Base-by-base conservation (phyloP, 2,888 invertebrate genomes). In the Minunthozetes semirufus region DNA sequence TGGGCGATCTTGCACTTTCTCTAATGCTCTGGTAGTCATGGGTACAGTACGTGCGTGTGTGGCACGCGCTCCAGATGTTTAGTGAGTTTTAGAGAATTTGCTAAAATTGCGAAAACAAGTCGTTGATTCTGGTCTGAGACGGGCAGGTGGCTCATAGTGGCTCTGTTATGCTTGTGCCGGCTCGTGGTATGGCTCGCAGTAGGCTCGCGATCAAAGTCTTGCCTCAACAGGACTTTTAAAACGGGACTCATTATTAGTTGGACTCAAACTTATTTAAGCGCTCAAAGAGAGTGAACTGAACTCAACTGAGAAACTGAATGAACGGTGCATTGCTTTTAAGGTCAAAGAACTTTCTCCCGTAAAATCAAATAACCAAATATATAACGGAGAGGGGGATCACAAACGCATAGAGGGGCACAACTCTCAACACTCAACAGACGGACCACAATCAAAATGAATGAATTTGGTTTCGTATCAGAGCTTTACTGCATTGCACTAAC, bases 41-140 rank as follows among this genome's bases (percentile, higher is more conserved):
- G 48, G 5, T 11, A 48, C 48, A 38, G 66, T 42, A 70, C 70
- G 70, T 70, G 70, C 70, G 70, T 70, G 70, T 48, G 70, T 48
- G 70, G 70, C 70, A 70, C 70, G 70, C 70, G 70, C 70, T 70
- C 70, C 70, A 70, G 70, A 70, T 70, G 70, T 70, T 70, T 48
- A 70, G 70, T 70, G 42, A 68, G 46, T 38, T 46, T n/a, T 22
- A 68, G 46, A 13, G 68, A 68, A 68, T 68, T 68, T 70, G 17
- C 25, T 2, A 48, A 42, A 59, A 48, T 70, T 70, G 70, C 25
- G 25, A 70, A 70, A 70, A 70, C 70, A 70, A 70, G 70, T 70
- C 70, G 70, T 70, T 48, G 70, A 48, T 70, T 70, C 25, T 46
- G 48, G 46, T 48, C 70, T 70, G 46, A 70, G 70, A 70, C 70